Percentiles rank a stretch among this genome's conserved stretches.
These are phyloP conservation scores for Hippocampus zosterae DNA, from an alignment of 2,113 vertebrate genomes.

Conservation along the genomic window DNA sequence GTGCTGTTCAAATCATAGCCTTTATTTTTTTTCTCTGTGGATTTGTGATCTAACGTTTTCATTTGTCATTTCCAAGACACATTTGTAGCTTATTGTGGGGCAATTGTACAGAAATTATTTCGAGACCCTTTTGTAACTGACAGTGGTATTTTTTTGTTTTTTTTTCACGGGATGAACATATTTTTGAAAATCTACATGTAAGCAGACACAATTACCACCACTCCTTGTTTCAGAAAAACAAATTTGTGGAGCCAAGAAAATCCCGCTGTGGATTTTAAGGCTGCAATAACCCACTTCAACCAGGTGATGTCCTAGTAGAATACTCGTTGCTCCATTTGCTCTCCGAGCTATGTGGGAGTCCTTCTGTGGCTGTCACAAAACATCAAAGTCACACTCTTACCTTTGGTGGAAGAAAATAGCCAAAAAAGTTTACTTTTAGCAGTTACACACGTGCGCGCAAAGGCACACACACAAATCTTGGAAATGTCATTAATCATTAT, in stretches of 20 bases:
- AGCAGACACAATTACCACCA: not conserved
- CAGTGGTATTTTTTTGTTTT: too few species aligned
- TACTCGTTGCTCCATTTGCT: not conserved
- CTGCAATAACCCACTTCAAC: slow-evolving; percentile 29
- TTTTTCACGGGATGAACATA: too few species aligned
- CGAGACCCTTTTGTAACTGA: too few species aligned
- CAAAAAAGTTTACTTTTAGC: not conserved
- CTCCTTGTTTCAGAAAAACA: not conserved
- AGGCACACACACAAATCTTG: not conserved
- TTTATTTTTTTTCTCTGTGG: too few species aligned
- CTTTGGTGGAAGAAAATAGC: not conserved
- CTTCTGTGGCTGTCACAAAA: not conserved
- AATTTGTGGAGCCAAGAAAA: not conserved
- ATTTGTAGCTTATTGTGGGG: too few species aligned
- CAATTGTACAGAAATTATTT: too few species aligned
- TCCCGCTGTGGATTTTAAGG: not conserved
- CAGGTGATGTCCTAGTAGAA: slow-evolving; percentile 53
- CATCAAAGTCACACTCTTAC: not conserved
- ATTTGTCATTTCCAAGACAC: too few species aligned
- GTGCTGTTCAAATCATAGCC: not conserved
- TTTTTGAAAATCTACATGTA: too few species aligned
- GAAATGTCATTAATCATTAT: not conserved
- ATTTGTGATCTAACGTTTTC: too few species aligned
- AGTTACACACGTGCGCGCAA: not conserved
- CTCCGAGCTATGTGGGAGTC: not conserved